phyloP scores from a whole-genome alignment of 2,888 invertebrate species.

The Caenorhabditis sp. region DNA sequence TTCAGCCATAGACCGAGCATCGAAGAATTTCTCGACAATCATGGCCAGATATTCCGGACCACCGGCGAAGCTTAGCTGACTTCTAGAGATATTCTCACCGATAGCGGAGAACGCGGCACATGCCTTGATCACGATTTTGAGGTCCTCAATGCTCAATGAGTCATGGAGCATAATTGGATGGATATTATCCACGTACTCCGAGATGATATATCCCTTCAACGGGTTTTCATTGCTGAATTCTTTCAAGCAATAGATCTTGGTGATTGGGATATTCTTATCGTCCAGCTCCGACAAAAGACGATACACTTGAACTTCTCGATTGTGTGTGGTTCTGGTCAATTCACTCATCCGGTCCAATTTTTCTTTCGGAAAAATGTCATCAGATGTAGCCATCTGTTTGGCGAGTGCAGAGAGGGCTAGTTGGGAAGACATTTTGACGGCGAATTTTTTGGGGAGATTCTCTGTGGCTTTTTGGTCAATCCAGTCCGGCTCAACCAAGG shows the following conservation, averaged over 20 bases:
- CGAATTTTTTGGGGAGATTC: conserved; percentile 27
- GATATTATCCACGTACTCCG: conserved; percentile 20
- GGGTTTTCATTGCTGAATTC: conserved; percentile 20
- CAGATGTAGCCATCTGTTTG: conserved; percentile 10
- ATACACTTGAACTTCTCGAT: conserved; percentile 28
- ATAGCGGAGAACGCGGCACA: conserved; percentile 28
- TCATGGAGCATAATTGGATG: conserved; percentile 17
- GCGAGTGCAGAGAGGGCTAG: conserved; percentile 24
- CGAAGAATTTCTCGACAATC: conserved; percentile 21
- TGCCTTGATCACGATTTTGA: conserved; percentile 16
- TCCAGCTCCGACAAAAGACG: conserved; percentile 17
- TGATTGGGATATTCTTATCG: conserved; percentile 21
- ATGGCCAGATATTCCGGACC: conserved; percentile 13
- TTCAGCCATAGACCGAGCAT: conserved; percentile 4
- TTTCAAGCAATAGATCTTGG: conserved; percentile 20
- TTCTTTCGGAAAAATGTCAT: conserved; percentile 9
- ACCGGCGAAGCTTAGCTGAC: conserved; percentile 16
- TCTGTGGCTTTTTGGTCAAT: conserved; percentile 2
- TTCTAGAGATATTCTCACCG: conserved; percentile 18
- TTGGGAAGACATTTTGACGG: conserved; percentile 30
- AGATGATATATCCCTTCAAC: conserved; percentile 27
- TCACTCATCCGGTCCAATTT: conserved; percentile 13
- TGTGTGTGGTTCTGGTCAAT: conserved; percentile 12
- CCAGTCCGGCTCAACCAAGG: conserved; percentile 34
- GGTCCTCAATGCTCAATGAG: conserved; percentile 19